These are phyloP conservation scores for Hedya salicella DNA, from an alignment of 2,888 invertebrate genomes.

Conservation along the genomic window DNA sequence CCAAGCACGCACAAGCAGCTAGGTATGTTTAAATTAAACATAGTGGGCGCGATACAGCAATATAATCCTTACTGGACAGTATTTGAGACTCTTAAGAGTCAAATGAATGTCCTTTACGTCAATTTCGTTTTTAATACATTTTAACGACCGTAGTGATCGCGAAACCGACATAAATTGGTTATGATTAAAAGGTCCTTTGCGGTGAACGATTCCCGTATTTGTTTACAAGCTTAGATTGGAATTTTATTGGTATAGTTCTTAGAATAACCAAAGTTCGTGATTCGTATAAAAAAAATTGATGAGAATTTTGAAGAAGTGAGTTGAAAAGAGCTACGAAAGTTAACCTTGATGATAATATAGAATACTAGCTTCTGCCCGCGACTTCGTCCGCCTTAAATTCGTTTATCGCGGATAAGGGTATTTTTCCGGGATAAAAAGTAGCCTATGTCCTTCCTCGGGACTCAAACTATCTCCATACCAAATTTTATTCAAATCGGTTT, in stretches of 20 bases:
- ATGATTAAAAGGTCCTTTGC: background rate
- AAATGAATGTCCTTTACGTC: background rate
- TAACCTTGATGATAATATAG: no score
- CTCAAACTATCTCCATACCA: no score
- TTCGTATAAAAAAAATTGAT: background rate
- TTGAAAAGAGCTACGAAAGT: no score
- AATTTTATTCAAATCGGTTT: no score
- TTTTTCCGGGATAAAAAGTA: no score
- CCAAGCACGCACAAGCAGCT: conserved; percentile 29
- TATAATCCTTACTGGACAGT: background rate
- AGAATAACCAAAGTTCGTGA: background rate
- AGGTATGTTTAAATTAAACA: conserved; percentile 18
- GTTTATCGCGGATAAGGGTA: no score
- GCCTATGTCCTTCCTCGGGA: no score
- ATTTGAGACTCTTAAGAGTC: background rate
- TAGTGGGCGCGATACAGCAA: background rate
- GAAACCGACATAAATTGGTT: background rate
- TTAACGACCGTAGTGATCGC: background rate
- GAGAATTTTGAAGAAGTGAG: no score
- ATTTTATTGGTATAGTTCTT: background rate
- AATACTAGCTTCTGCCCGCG: no score
- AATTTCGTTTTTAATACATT: background rate
- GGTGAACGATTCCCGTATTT: background rate
- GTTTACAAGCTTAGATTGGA: background rate
- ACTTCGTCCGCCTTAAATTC: no score